Evolutionary conservation across 2,888 invertebrate genomes (phyloP), one percentile per base, ranked within the genome.

Genomic region (Eupithecia vulgata): DNA sequence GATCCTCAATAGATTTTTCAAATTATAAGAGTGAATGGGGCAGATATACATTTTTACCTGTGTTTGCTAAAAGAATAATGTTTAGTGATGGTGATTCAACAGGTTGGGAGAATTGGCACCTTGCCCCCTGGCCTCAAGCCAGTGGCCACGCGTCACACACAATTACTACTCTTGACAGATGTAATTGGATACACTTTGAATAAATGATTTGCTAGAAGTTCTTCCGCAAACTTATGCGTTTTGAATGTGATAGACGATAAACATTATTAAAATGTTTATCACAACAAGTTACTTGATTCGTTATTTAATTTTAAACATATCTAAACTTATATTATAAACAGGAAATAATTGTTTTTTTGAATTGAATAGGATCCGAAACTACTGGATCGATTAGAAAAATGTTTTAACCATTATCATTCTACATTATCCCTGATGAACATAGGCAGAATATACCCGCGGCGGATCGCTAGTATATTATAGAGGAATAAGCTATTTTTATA

Each of bases 51-150:
- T 69, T 66, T 15, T 66, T 66, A 69, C 45, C 64, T 64, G 48
- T 62, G 25, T 57, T 52, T 57, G 25, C 57, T 12, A 25, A 57
- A 57, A 57, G 4, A 57, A 57, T 57, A 76, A 65, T 74, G 74
- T 72, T 67, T 76, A 71, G 76, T 76, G 84, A 86, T 86, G 84
- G 84, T 77, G 76, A 86, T 80, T 88, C 93, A 92, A 93, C 92
- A 92, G 89, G 92, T 92, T 80, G 30, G 71, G 76, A 81, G 83
- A 81, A 86, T 88, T 92, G 92, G 92, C 91, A 85, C 79, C 75
- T 84, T 85, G 89, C 89, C 91, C 81, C 79, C 86, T 93, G 93
- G 93, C 87, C 82, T 76, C 74, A 73, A 79, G 91, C 93, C 93
- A 93, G 81, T 89, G 89, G 90, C 88, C 86, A 87, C 83, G 81